Base-by-base conservation (phyloP, 2,888 invertebrate genomes). In the Rotaria macrura region DNA sequence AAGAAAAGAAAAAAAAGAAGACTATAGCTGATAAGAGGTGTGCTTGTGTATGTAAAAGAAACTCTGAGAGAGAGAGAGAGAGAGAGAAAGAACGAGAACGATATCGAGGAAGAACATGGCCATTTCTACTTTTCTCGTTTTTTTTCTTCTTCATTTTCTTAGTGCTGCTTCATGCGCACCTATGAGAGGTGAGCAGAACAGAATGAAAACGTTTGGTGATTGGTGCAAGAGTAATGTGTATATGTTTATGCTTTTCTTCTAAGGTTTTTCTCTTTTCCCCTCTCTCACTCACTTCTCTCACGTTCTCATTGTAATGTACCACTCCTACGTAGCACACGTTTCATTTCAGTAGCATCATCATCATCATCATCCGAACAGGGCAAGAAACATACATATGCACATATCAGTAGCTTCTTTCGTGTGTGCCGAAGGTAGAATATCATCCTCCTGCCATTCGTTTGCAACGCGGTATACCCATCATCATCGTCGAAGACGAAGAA, bases 261-360 rank as follows among this genome's bases (percentile, higher is more conserved):
- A 9, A 57, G 55, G 29, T 57, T 57, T 57, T 57, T 57, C 12
- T 14, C 52, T 52, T 47, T 47, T 4, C 14, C 47, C 10, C 25
- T 55, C 52, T 54, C 54, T 55, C 55, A n/a, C 55, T 55, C 55
- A n/a, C 55, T 29, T 57, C 29, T 57, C 55, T 57, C 55, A 57
- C 55, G 55, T 57, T n/a, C 55, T 57, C 55, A 57, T 57, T n/a
- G 55, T 57, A 57, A 57, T 57, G 55, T 57, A 57, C 55, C 55
- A 57, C 55, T 14, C 55, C 55, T 57, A 57, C 55, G 55, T 14
- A 57, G 55, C 55, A 57, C 55, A 57, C 55, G 55, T 57, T 57
- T 57, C 55, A 57, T 57, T 57, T 57, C 55, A 57, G 55, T 57
- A 57, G 55, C 55, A 57, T 57, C 55, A 57, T 57, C 55, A 57